phyloP scores from a whole-genome alignment of 2,797 vertebrate species.

The Macroramphosus scolopax region DNA sequence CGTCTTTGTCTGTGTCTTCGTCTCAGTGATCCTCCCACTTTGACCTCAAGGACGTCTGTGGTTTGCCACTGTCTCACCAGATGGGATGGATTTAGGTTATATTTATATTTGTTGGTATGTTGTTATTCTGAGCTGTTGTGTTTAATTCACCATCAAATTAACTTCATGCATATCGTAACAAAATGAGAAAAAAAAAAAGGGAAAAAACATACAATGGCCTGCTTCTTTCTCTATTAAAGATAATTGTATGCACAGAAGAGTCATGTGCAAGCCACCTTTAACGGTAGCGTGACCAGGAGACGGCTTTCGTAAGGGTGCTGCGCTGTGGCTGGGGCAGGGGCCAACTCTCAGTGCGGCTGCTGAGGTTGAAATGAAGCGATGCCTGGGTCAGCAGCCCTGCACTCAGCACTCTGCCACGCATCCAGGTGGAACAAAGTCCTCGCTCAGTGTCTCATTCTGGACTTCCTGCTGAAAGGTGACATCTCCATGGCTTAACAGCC shows the following conservation, averaged over 20 bases:
- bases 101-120: conserved; percentile 21
- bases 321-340: conserved; percentile 23
- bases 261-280: conserved; percentile 25
- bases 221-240: conserved; percentile 1
- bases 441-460: conserved; percentile 63
- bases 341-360: conserved; percentile 49
- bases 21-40: conserved; percentile 60
- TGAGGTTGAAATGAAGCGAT: conserved; percentile 68
- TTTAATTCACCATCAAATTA: conserved; percentile 9
- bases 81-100: conserved; percentile 41
- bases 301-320: conserved; percentile 18
- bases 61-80: conserved; percentile 65
- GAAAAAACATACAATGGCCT: not conserved
- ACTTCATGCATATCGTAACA: conserved; percentile 1
- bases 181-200: conserved; percentile 3
- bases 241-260: conserved; percentile 17
- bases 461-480: conserved; percentile 72
- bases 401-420: conserved; percentile 73
- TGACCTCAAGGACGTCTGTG: conserved; percentile 73
- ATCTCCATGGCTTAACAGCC: conserved; percentile 68
- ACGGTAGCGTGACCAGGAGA: conserved; percentile 32
- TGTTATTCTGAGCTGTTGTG: conserved; percentile 8
- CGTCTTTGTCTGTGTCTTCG: conserved; percentile 58
- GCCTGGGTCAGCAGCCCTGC: conserved; percentile 75
- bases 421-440: conserved; percentile 75